Evolutionary conservation across 2,888 invertebrate genomes (phyloP).

Genomic region (Diarsia brunnea): DNA sequence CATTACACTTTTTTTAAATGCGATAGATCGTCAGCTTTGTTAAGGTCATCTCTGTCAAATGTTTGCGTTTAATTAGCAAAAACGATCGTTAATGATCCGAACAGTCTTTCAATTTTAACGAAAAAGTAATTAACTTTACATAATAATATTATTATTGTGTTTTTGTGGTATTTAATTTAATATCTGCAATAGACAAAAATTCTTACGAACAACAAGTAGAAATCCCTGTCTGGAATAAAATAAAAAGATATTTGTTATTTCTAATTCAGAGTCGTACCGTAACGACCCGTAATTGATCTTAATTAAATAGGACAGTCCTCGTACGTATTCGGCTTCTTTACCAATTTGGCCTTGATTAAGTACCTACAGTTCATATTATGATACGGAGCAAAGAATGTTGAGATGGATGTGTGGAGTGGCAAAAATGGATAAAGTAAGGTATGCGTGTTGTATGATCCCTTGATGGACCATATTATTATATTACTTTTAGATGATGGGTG

Average conservation of each 20-base stretch:
- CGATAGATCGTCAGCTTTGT: neutral
- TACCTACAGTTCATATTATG: neutral
- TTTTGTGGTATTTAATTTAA: neutral
- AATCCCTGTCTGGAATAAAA: neutral
- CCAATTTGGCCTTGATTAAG: neutral
- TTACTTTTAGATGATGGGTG: too few species aligned
- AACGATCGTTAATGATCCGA: neutral
- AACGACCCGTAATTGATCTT: conserved; percentile 4
- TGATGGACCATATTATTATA: too few species aligned
- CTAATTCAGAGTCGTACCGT: neutral
- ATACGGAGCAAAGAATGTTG: too few species aligned
- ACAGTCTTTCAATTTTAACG: neutral
- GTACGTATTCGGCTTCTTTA: neutral
- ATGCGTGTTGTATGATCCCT: too few species aligned
- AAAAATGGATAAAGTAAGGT: too few species aligned
- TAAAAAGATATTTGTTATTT: neutral
- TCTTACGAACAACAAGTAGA: neutral
- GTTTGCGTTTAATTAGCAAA: neutral
- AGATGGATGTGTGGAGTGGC: too few species aligned
- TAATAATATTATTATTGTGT: too few species aligned
- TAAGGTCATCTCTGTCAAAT: neutral
- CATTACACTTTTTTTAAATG: neutral
- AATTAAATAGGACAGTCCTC: neutral
- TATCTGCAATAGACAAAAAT: neutral
- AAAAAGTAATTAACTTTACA: neutral